These are phyloP conservation scores for Lytechinus variegatus DNA, from an alignment of 35 echinoderm and acorn worm genomes.

Conservation along the genomic window DNA sequence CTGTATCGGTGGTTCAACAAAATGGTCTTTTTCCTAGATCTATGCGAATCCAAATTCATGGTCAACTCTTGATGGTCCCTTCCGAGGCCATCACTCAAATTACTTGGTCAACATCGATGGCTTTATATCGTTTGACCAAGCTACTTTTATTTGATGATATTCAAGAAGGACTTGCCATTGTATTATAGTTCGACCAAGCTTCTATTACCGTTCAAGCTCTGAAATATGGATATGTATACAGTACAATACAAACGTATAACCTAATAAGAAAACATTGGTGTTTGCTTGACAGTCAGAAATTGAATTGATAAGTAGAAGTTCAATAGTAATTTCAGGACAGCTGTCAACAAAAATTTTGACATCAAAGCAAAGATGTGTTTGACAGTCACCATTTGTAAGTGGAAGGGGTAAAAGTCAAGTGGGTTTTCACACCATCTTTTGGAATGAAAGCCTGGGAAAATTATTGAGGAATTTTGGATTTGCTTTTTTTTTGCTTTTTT, in stretches of 20 bases:
- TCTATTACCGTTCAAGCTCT: background rate
- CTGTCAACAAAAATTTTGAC: background rate
- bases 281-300: background rate
- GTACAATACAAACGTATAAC: background rate
- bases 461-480: background rate
- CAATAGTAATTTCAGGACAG: background rate
- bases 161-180: background rate
- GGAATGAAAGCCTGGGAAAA: background rate
- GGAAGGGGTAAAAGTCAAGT: background rate
- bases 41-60: background rate
- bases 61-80: background rate
- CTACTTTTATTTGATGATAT: background rate
- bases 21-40: background rate
- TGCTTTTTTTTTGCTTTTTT: no score
- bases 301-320: background rate
- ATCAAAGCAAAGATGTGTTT: slow-evolving; percentile 16
- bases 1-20: background rate
- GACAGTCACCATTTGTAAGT: background rate
- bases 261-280: background rate
- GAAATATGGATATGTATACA: background rate
- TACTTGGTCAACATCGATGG: background rate
- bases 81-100: background rate
- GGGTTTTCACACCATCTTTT: background rate
- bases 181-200: background rate
- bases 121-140: background rate